Percentiles rank a stretch among this genome's conserved stretches.
Conservation (phyloP, 2,888 invertebrate species). For the Parascotia fuliginaria region DNA sequence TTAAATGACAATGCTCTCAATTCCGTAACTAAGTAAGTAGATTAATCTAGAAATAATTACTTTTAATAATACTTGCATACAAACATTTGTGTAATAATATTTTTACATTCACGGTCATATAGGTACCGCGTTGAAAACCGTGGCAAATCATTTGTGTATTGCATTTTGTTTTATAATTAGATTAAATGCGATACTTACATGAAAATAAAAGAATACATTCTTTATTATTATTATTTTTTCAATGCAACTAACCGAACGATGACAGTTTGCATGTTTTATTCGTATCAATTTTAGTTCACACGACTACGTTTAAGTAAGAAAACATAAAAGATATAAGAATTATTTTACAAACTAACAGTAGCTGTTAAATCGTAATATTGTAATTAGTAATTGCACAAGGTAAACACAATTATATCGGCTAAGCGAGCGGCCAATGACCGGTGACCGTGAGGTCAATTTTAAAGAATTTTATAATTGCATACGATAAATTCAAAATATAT, state of each 20-base stretch:
- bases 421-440: too few relatives aligned
- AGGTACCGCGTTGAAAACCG: slow-evolving; percentile 12
- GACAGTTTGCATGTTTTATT: not conserved
- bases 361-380: too few relatives aligned
- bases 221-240: not conserved
- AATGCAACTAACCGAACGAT: not conserved
- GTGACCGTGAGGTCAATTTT: too few relatives aligned
- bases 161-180: slow-evolving; percentile 10
- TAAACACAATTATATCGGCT: too few relatives aligned
- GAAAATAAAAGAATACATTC: not conserved
- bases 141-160: slow-evolving; percentile 12
- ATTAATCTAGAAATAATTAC: slow-evolving; percentile 8
- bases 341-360: too few relatives aligned
- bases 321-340: not conserved
- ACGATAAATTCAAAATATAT: too few relatives aligned
- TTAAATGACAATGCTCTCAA: slow-evolving; percentile 7
- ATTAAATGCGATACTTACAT: slow-evolving; percentile 1
- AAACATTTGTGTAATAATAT: slow-evolving; percentile 26
- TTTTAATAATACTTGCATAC: slow-evolving; percentile 14
- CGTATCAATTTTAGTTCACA: not conserved
- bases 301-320: not conserved
- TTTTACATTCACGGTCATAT: slow-evolving; percentile 29
- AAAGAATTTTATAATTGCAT: too few relatives aligned
- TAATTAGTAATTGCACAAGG: too few relatives aligned
- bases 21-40: slow-evolving; percentile 16